Evolutionary conservation across 2,888 invertebrate genomes (phyloP), one percentile per base, ranked within the genome.

Genomic region (Salticus scenicus): DNA sequence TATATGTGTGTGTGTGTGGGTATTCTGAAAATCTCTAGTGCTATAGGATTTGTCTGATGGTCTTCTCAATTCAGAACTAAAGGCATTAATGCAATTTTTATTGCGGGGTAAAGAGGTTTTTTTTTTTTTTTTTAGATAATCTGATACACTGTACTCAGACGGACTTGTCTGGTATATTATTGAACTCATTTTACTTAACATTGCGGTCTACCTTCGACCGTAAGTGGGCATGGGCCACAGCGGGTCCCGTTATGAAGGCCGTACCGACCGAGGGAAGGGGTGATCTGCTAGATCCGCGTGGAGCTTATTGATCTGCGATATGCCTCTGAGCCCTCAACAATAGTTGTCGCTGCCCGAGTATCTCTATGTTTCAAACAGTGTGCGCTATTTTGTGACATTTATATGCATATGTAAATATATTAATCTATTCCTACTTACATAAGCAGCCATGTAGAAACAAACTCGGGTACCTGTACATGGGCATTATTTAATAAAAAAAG

Each of bases 281-380:
- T 47, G 47, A 14, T 47, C 10, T 47, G 47, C 17, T 47, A 12
- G 47, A 47, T 47, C 47, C 47, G 47, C 2, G 47, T 14, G 47
- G 47, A 47, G 47, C 47, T 47, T 47, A 47, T 47, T 47, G 47
- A 47, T 47, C 47, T 47, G 47, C 47, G 47, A 47, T 47, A 47
- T 47, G 47, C 47, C 47, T 47, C 47, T 12, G 47, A 47, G 47
- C 47, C 47, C 47, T 47, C 2, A 47, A 47, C 47, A 47, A 47
- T 47, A 47, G 47, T 14, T 47, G 47, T 47, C 47, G 47, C 47
- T 47, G 7, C 47, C 17, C 47, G 7, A n/a, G 47, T 14, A 47
- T 47, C n/a, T 14, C n/a, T 5, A 47, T 47, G 47, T 5, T 10
- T 2, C 10, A 47, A 47, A 47, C n/a, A 47, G n/a, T 14, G 47